Evolutionary conservation across 2,797 vertebrate species (phyloP), one percentile per base, ranked within the genome.

Genomic region (Gobio occitaniae): DNA sequence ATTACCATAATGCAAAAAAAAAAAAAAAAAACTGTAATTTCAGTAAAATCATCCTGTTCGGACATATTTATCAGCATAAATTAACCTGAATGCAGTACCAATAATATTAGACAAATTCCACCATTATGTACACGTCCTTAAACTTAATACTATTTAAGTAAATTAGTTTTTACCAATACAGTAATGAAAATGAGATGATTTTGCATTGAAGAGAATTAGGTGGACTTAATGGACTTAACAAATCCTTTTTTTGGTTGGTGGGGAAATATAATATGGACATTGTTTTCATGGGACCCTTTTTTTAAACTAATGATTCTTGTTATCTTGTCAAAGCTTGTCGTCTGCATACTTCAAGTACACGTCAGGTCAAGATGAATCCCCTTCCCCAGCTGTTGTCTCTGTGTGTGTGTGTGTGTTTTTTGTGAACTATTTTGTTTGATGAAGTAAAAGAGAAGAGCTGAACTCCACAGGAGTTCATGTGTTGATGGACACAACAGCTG

Each of bases 401-500:
- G 36, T 63, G 4, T 6, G n/a, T 44, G 4, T n/a, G n/a, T 25
- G 56, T 61, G 8, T 61, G 4, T 48, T 21, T 78, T 65, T 41
- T 65, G 1, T 68, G 68, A 16, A 56, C 54, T 17, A 11, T 52
- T 48, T 50, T 54, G 74, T 47, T 71, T 54, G 75, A 70, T 76
- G 4, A 25, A 83, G 59, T 36, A 16, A 75, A 41, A 56, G 74
- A 54, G 29, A 25, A 16, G 74, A 77, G 25, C 48, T 59, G 47
- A 17, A 8, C 71, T 48, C 32, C 66, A 72, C 66, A 61, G 71
- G 36, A 65, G n/a, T 25, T 32, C 13, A 10, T 10, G 13, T 70
- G 54, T 48, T 83, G 80, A 89, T 76, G 69, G 85, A 82, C 32
- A 11, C 47, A 65, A 61, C 86, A 87, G 83, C 86, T 89, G 88